Evolutionary conservation across 1,140 invertebrate genomes (phyloP).

Genomic region (Coptotermes formosanus): DNA sequence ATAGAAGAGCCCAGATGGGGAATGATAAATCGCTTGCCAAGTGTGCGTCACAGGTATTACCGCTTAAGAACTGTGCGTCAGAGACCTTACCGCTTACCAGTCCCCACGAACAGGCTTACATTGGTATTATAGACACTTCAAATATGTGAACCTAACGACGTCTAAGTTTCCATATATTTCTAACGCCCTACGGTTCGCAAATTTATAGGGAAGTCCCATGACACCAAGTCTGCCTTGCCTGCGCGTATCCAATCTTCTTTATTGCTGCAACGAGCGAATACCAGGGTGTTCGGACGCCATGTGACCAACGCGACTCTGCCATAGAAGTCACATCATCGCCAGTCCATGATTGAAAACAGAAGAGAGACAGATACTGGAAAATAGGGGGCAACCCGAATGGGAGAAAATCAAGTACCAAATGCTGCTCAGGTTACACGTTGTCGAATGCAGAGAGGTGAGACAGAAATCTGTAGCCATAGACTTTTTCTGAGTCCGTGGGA

Average conservation of each 20-base stretch:
- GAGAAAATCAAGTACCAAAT: neutral
- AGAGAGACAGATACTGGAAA: neutral
- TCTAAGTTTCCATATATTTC: neutral
- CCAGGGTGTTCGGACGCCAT: neutral
- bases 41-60: too few relatives aligned
- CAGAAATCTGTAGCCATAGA: neutral
- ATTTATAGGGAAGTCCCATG: too few relatives aligned
- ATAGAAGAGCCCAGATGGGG: too few relatives aligned
- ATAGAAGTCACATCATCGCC: neutral
- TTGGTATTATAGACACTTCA: too few relatives aligned
- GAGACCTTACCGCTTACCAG: too few relatives aligned
- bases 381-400: neutral
- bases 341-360: neutral
- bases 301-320: neutral
- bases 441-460: neutral
- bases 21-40: too few relatives aligned
- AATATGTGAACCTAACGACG: too few relatives aligned
- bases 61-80: too few relatives aligned
- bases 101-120: too few relatives aligned
- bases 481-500: too few relatives aligned
- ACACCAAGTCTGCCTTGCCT: neutral
- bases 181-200: neutral
- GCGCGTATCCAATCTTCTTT: neutral
- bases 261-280: neutral
- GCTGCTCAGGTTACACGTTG: neutral